Conservation (phyloP, 2,113 vertebrate species). For the Cricetomys ansorgei region DNA sequence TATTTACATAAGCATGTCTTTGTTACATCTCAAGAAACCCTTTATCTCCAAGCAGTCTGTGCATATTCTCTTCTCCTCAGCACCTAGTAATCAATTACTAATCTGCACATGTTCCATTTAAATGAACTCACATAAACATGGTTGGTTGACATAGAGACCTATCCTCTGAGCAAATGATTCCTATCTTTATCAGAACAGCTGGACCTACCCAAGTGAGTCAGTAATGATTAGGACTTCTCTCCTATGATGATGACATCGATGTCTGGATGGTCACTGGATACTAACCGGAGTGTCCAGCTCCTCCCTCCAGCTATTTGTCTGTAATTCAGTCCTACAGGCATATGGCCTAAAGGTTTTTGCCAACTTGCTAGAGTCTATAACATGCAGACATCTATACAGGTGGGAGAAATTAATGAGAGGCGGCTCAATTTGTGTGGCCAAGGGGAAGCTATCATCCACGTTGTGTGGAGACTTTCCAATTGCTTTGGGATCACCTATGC, state of each 20-base stretch:
- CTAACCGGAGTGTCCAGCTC: background rate
- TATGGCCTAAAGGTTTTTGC: background rate
- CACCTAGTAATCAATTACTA: background rate
- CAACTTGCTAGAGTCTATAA: background rate
- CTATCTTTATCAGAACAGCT: background rate
- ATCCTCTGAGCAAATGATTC: background rate
- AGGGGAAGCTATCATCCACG: background rate
- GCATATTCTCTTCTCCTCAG: background rate
- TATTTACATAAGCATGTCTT: conserved; percentile 4
- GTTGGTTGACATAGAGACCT: background rate
- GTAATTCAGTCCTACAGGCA: background rate
- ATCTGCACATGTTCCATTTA: background rate
- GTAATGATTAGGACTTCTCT: background rate
- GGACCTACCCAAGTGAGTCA: background rate
- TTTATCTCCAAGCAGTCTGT: background rate
- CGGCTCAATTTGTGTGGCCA: background rate
- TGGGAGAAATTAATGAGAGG: background rate
- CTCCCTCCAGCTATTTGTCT: background rate
- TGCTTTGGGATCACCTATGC: background rate
- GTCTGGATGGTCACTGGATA: background rate
- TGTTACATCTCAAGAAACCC: background rate
- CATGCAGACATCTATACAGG: too few species aligned
- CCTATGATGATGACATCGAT: too few species aligned
- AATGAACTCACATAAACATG: background rate
- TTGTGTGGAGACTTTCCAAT: background rate